Conservation (phyloP, 1,140 invertebrate genomes). For the Tigriopus japonicus region DNA sequence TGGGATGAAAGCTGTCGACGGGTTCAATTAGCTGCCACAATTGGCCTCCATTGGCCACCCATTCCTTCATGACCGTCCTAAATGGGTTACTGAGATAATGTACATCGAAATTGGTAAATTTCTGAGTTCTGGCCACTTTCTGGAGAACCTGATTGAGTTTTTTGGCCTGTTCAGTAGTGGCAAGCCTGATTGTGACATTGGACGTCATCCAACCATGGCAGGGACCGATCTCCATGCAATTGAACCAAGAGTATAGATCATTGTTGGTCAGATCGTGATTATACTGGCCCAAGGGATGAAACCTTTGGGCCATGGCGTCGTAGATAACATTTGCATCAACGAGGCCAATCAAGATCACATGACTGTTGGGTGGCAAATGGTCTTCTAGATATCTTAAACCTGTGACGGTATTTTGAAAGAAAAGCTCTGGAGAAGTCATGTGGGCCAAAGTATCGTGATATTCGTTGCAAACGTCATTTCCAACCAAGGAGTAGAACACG, state of each 20-base stretch:
- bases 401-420: conserved; percentile 22
- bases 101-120: conserved; percentile 26
- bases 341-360: conserved; percentile 29
- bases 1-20: conserved; percentile 33
- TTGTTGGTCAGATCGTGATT: conserved; percentile 28
- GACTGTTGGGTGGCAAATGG: conserved; percentile 26
- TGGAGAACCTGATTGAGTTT: conserved; percentile 24
- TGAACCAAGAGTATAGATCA: conserved; percentile 30
- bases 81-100: conserved; percentile 29
- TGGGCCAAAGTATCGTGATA: conserved; percentile 19
- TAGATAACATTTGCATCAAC: conserved; percentile 30
- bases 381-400: conserved; percentile 25
- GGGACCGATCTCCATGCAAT: conserved; percentile 31
- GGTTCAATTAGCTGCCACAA: conserved; percentile 30
- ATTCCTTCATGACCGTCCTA: conserved; percentile 24
- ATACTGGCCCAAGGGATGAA: conserved; percentile 30
- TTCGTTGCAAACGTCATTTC: conserved; percentile 35
- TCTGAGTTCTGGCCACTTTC: conserved; percentile 22
- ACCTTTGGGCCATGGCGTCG: conserved; percentile 24
- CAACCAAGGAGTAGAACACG: conserved; percentile 29
- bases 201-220: conserved; percentile 31
- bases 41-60: conserved; percentile 23
- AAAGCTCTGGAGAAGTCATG: neutral
- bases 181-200: conserved; percentile 26
- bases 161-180: conserved; percentile 23